Conservation (phyloP, 2,888 invertebrate genomes). For the Eremobia ochroleuca region DNA sequence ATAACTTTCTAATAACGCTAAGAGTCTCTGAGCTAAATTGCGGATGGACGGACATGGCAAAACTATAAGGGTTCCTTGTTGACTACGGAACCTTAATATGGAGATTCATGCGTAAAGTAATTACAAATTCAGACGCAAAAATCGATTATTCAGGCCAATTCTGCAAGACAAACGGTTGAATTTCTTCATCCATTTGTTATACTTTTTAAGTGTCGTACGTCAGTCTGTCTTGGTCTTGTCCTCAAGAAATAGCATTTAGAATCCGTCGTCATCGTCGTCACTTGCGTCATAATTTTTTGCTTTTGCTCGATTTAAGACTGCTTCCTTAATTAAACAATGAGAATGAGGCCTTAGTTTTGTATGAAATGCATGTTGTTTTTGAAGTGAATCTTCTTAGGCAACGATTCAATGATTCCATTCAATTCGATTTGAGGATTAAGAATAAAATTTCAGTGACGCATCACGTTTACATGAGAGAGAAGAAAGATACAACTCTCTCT, state of each 20-base stretch:
- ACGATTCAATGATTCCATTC: neutral
- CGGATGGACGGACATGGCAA: too few species aligned
- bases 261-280: conserved; percentile 17
- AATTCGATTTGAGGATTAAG: neutral
- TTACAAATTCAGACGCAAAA: too few species aligned
- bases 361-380: neutral
- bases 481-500: neutral
- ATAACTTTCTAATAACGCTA: too few species aligned
- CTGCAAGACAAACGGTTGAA: neutral
- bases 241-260: conserved; percentile 32
- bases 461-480: neutral
- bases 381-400: neutral
- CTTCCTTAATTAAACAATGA: conserved; percentile 47
- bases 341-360: conserved; percentile 20
- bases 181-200: conserved; percentile 21
- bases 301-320: conserved; percentile 27
- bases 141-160: too few species aligned
- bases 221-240: conserved; percentile 41
- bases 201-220: conserved; percentile 16
- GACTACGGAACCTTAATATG: too few species aligned
- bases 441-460: neutral
- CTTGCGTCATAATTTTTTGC: conserved; percentile 57
- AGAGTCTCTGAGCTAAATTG: too few species aligned
- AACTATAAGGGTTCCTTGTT: too few species aligned
- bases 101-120: too few species aligned